Evolutionary conservation across 2,113 vertebrate genomes (phyloP).

Genomic region (Camelus bactrianus): DNA sequence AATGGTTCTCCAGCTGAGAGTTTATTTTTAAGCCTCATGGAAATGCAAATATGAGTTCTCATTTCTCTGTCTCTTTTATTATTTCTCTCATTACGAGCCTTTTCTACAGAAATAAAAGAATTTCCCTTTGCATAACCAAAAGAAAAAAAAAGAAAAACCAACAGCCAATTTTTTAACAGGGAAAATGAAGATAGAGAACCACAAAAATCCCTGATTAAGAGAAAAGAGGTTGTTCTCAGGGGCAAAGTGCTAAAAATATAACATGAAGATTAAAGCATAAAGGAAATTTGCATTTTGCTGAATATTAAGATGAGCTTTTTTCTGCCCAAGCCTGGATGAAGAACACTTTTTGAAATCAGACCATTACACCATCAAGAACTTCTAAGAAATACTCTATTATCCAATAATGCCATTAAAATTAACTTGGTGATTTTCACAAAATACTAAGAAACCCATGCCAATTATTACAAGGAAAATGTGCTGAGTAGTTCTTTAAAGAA

Average conservation of each 20-base stretch:
- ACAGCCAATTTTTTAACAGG: constrained; percentile 60
- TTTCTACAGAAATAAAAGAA: constrained; percentile 73
- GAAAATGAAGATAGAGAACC: constrained; percentile 55
- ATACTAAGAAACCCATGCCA: neutral
- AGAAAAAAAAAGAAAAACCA: neutral
- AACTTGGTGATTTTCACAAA: constrained; percentile 48
- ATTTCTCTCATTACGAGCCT: constrained; percentile 70
- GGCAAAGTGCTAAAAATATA: constrained; percentile 58
- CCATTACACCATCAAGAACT: neutral
- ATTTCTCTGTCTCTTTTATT: constrained; percentile 66
- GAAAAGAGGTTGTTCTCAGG: constrained; percentile 52
- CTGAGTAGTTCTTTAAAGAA: neutral
- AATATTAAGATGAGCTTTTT: constrained; percentile 53
- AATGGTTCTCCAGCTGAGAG: constrained; percentile 44
- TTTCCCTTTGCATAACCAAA: constrained; percentile 48
- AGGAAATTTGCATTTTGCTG: constrained; percentile 57
- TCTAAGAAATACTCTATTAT: constrained; percentile 35
- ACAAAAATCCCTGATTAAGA: constrained; percentile 34
- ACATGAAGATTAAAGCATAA: neutral
- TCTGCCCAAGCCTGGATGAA: constrained; percentile 6
- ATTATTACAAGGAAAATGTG: neutral
- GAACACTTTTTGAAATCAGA: constrained; percentile 42
- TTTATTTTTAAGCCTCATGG: constrained; percentile 73
- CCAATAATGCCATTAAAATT: constrained; percentile 58
- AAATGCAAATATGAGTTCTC: constrained; percentile 76